These are phyloP conservation scores for Pitangus sulphuratus DNA, from an alignment of 2,797 vertebrate species.

Conservation along the genomic window DNA sequence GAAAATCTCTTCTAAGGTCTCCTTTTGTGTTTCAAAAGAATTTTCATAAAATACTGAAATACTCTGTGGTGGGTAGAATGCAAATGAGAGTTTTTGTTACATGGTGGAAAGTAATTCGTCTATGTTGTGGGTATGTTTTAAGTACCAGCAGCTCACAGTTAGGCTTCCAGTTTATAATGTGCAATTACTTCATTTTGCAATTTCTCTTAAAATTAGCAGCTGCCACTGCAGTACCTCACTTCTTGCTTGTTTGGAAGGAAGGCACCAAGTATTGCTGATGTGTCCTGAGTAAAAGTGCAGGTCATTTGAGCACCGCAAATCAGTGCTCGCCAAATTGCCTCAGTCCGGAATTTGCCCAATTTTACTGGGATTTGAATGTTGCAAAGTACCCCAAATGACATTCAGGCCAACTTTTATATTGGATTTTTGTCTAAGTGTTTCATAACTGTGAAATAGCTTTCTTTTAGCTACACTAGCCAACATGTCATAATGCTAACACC, in stretches of 20 bases:
- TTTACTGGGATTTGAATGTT: neutral
- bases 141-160: constrained; percentile 10
- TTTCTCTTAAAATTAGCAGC: constrained; percentile 31
- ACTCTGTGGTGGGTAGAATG: constrained; percentile 4
- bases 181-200: constrained; percentile 37
- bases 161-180: neutral
- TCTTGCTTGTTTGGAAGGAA: neutral
- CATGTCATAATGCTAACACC: neutral
- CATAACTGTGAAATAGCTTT: neutral
- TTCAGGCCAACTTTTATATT: neutral
- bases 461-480: neutral
- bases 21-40: constrained; percentile 17
- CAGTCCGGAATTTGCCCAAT: neutral
- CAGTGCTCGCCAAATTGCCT: neutral
- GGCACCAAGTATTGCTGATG: neutral
- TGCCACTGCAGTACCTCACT: neutral
- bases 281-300: neutral
- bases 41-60: constrained; percentile 27
- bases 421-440: neutral
- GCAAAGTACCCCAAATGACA: neutral
- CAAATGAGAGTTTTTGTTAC: constrained; percentile 43
- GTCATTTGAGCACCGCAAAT: neutral
- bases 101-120: neutral
- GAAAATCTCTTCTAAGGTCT: neutral
- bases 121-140: neutral